Evolutionary conservation across 2,113 vertebrate species (phyloP).

Genomic region (Bettongia penicillata): DNA sequence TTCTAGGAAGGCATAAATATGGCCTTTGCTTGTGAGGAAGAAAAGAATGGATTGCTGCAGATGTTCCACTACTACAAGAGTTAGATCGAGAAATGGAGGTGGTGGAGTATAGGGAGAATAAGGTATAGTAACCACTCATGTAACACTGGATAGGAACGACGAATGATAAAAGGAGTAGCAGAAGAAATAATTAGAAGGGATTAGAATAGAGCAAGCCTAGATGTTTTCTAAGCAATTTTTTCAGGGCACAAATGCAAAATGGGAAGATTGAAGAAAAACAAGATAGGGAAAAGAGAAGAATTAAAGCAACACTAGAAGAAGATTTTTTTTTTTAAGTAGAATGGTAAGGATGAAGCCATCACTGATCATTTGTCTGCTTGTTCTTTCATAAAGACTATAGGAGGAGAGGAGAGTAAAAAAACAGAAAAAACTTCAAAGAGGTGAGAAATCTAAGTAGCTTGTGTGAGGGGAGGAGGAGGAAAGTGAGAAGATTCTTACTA

Average conservation of each 20-base stretch:
- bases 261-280: neutral
- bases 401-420: neutral
- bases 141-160: neutral
- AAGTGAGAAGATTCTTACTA: neutral
- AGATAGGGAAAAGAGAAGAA: neutral
- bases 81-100: neutral
- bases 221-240: neutral
- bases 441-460: neutral
- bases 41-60: neutral
- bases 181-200: neutral
- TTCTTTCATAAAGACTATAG: neutral
- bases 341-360: neutral
- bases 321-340: neutral
- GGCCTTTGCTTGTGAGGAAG: neutral
- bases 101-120: neutral
- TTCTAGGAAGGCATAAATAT: neutral
- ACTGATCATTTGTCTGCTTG: neutral
- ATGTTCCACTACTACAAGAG: neutral
- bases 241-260: neutral
- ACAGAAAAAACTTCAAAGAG: neutral
- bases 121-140: neutral
- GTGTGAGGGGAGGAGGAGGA: neutral
- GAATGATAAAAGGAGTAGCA: neutral
- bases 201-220: neutral
- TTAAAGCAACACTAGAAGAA: neutral